phyloP scores from a whole-genome alignment of 2,113 vertebrate species.

The Neotoma lepida region DNA sequence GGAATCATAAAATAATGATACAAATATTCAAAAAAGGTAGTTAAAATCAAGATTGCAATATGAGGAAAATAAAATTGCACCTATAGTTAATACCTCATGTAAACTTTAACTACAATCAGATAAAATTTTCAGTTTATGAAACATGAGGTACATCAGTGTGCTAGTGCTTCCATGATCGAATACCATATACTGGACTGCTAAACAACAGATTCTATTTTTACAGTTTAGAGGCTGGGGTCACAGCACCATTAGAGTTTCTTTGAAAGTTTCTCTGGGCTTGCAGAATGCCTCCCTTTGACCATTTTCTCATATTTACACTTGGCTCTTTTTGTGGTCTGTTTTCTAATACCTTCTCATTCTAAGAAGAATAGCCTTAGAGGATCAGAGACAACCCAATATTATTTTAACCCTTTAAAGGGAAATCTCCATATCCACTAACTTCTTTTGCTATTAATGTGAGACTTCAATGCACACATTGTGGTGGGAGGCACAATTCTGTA shows the following conservation, averaged over 20 bases:
- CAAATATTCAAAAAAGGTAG: neutral
- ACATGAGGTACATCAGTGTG: neutral
- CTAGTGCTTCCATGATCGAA: neutral
- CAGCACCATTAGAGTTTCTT: neutral
- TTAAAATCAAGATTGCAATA: neutral
- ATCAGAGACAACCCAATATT: neutral
- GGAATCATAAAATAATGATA: neutral
- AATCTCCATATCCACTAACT: neutral
- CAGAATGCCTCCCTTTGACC: neutral
- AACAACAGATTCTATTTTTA: neutral
- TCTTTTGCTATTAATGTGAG: neutral
- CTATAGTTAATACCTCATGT: neutral
- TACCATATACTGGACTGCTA: neutral
- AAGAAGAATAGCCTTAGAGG: neutral
- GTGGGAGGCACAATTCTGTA: neutral
- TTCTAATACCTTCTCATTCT: neutral
- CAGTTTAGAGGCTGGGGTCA: neutral
- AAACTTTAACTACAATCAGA: neutral
- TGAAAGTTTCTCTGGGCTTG: neutral
- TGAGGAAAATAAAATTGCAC: neutral
- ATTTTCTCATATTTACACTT: neutral
- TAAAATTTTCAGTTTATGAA: slow-evolving; percentile 28
- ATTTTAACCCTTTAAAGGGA: neutral
- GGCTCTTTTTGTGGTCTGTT: neutral
- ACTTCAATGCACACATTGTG: neutral